Evolutionary conservation across 2,888 invertebrate species (phyloP), one percentile per base, ranked within the genome.

Genomic region (Orgyia antiqua): DNA sequence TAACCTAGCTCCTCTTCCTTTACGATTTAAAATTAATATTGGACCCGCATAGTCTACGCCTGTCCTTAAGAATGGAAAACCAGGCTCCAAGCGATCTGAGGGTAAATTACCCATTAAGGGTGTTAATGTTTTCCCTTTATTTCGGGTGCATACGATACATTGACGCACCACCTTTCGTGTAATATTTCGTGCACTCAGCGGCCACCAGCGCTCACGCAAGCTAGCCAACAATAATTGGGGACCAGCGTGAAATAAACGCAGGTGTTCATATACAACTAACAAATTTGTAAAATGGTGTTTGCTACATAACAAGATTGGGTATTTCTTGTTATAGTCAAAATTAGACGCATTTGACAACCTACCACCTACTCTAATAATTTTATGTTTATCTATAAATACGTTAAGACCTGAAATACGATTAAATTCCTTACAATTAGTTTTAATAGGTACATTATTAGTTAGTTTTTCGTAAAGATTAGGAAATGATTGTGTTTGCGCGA

Each of bases 311-410:
- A 37, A 10, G 2, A 37, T 10, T 3, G 37, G 37, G 10, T 33
- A 30, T 20, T 33, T 33, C 10, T n/a, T n/a, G n/a, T n/a, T n/a
- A n/a, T n/a, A n/a, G n/a, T n/a, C n/a, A n/a, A n/a, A n/a, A n/a
- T n/a, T n/a, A n/a, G n/a, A n/a, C n/a, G n/a, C n/a, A n/a, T n/a
- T n/a, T n/a, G n/a, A n/a, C n/a, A n/a, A n/a, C 13, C 34, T 10
- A 10, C 39, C 39, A 21, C 39, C 39, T 3, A 34, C 34, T 4
- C 39, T 10, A 7, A 34, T 28, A 18, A 39, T 9, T 6, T 19
- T 11, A 15, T 29, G 9, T 6, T 24, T 9, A 10, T 34, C 39
- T 10, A 38, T 2, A 13, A 33, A 38, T 13, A 33, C n/a, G 17
- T 28, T 28, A 7, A n/a, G n/a, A n/a, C n/a, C n/a, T n/a, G n/a